Evolutionary conservation across 2,113 vertebrate genomes (phyloP), one percentile per base, ranked within the genome.

Genomic region (Cyanoderma ruficeps): DNA sequence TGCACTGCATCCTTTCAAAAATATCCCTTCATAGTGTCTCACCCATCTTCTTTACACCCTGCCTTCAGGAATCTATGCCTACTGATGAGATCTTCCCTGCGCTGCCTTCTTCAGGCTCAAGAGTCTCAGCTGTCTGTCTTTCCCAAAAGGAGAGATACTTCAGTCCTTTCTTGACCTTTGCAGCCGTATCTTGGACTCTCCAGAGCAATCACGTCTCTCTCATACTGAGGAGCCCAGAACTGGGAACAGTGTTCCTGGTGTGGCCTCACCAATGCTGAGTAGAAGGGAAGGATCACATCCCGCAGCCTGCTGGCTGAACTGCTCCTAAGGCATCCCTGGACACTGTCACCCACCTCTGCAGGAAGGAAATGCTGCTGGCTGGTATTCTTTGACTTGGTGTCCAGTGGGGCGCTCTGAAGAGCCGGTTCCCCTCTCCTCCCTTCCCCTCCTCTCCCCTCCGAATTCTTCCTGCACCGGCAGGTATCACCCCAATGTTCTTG

Each of bases 311-410:
- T 53, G 57, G 25, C 16, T 3, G 1, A 8, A 0, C 39, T 46
- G 4, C 18, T 78, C 57, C 33, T 10, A 8, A 27, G 31, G 72
- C 67, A n/a, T 37, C 49, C 27, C n/a, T 15, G 78, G 55, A 4
- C 15, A 24, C 37, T 3, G 4, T 15, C 17, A 8, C 23, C 22
- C 1, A 0, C 20, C 14, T 53, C 31, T 31, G n/a, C 1, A 5
- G 39, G 33, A 19, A 39, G 61, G 72, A 31, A 47, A 2, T 2
- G 11, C 56, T 59, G 35, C 72, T 59, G 67, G 24, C 41, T 69
- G 35, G 2, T 25, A 11, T 33, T 69, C 18, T 35, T 35, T 5
- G 16, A 1, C 33, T 68, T 33, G 33, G 9, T 41, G 30, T 75
- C 65, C 9, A 4, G 24, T 0, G 5, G 21, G 63, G 35, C 0